These are phyloP conservation scores for Danionella dracula DNA, from an alignment of 2,797 vertebrate species.

Conservation along the genomic window DNA sequence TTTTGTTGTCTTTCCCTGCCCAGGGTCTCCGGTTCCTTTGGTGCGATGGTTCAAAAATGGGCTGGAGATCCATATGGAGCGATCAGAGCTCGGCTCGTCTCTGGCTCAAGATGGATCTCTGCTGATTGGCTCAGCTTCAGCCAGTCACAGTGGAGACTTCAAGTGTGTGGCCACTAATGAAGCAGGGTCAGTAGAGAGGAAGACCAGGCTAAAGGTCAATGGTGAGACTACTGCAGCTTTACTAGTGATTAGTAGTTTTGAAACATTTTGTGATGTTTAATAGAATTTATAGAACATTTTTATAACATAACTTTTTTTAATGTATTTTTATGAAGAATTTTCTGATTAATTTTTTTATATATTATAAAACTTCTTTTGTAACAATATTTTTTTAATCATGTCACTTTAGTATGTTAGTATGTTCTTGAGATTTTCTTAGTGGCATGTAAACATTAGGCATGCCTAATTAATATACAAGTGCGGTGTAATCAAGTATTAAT, in stretches of 20 bases:
- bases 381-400: no score
- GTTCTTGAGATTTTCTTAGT: no score
- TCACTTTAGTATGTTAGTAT: no score
- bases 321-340: no score
- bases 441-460: no score
- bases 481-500: not conserved
- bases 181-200: conserved; percentile 75
- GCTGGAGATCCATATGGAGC: conserved; percentile 63
- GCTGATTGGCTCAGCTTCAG: conserved; percentile 68
- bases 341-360: no score
- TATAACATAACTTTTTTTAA: no score
- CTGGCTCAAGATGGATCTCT: conserved; percentile 72
- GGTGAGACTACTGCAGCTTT: conserved; percentile 58
- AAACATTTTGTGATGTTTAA: not conserved
- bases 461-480: not conserved
- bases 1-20: not conserved
- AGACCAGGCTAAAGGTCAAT: conserved; percentile 74
- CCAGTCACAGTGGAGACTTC: conserved; percentile 77
- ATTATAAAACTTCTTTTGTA: no score
- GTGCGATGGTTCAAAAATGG: conserved; percentile 81
- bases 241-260: not conserved
- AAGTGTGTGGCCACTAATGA: conserved; percentile 83
- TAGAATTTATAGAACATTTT: not conserved
- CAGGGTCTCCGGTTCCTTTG: conserved; percentile 66
- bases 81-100: conserved; percentile 55